Percentiles rank a stretch among this genome's conserved stretches.
These are phyloP conservation scores for Montipora cactus DNA, from an alignment of 64 coral and sea anemone species.

Conservation along the genomic window DNA sequence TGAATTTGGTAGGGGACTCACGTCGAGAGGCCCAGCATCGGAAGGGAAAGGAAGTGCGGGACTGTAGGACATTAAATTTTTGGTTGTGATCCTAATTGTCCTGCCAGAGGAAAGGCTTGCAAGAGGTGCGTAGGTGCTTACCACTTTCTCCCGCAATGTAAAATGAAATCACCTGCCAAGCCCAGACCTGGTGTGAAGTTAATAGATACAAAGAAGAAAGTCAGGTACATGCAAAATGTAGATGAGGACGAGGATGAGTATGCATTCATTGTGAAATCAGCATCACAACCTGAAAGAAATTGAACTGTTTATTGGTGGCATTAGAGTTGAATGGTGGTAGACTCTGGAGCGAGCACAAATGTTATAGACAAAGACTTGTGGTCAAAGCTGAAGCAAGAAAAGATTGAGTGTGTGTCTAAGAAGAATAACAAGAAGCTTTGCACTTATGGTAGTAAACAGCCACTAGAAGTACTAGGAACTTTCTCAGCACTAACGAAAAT, in stretches of 20 bases:
- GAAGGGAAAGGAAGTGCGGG: neutral
- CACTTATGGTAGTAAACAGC: neutral
- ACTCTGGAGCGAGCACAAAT: constrained; percentile 4
- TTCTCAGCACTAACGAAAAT: neutral
- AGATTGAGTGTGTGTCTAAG: neutral
- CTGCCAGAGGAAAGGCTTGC: neutral
- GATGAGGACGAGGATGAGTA: neutral
- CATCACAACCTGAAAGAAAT: neutral
- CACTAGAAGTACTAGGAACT: too few relatives aligned
- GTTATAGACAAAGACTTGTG: constrained; percentile 2
- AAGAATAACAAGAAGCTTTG: neutral
- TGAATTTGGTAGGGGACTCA: neutral
- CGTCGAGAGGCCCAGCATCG: neutral
- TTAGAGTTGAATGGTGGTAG: neutral
- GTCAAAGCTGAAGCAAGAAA: neutral
- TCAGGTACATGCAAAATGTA: neutral
- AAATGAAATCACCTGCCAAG: too few relatives aligned
- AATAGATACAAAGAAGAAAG: neutral
- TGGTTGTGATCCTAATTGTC: neutral
- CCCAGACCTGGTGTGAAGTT: too few relatives aligned
- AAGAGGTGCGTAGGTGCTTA: too few relatives aligned
- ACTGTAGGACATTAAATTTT: neutral
- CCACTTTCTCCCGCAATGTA: too few relatives aligned
- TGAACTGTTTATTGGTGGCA: neutral
- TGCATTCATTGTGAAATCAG: neutral